Base-by-base conservation (phyloP, 2,888 invertebrate species). In the Zeuzera pyrina region DNA sequence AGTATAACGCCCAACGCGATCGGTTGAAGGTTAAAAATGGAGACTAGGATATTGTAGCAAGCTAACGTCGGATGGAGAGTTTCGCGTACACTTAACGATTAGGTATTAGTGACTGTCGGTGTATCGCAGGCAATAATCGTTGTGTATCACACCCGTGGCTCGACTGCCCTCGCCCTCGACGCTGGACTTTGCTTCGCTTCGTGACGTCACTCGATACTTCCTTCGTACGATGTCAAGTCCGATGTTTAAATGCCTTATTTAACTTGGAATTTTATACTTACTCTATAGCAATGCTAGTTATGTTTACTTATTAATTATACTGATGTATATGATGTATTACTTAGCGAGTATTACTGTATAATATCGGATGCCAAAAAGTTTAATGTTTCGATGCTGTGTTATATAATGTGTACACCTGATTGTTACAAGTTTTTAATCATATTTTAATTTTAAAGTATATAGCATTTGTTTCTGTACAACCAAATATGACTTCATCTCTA, bases 321-420 rank as follows among this genome's bases (percentile, higher is more conserved):
- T n/a, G n/a, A n/a, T n/a, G n/a, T n/a, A n/a, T n/a, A n/a, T n/a
- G 39, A 13, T 33, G 2, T 25, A 11, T 47, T 45, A 42, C 38
- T 49, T 50, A 47, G 55, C 45, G 40, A 35, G 34, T 42, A 42
- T 45, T 54, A 40, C 45, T 52, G 48, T 47, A 42, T 52, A 47
- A 47, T 55, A 47, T 63, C 54, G 51, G 68, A 66, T 71, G 73
- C 72, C 74, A 73, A 71, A 73, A 35, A 54, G 65, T 57, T 57
- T 61, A 57, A 52, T 56, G 41, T 55, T 47, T 51, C 46, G 41
- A 56, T 51, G 53, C 55, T 58, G 52, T 56, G 52, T 55, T 53
- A 48, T 52, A 50, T n/a, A 37, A 46, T 44, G 44, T 42, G 49
- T n/a, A 48, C 48, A 47, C 43, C 45, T 52, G 48, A 44, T 54